A percentile compares a stretch with the other conserved stretches of the same genome.
Evolutionary conservation across 1,140 invertebrate genomes (phyloP).

Genomic region (Mylabris phalerata): DNA sequence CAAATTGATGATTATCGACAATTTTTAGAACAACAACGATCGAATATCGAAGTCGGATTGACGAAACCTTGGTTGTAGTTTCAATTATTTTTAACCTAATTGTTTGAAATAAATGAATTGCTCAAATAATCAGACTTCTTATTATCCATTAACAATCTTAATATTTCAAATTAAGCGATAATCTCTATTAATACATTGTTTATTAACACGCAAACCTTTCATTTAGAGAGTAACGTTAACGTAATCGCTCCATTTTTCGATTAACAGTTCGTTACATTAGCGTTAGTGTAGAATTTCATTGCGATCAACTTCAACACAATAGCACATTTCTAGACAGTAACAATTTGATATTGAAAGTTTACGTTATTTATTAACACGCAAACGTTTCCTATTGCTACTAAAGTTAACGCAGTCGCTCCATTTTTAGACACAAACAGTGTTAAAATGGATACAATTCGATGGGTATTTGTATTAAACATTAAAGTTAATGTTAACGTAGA

Average conservation of each 20-base stretch:
- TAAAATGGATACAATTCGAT: slow-evolving; percentile 25
- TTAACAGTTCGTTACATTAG: slow-evolving; percentile 37
- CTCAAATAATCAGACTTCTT: no score
- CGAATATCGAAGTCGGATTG: slow-evolving; percentile 30
- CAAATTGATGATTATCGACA: slow-evolving; percentile 23
- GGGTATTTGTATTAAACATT: not conserved
- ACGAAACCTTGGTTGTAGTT: slow-evolving; percentile 36
- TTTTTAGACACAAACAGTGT: slow-evolving; percentile 32
- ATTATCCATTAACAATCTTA: no score
- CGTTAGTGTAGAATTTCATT: not conserved
- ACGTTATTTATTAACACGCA: slow-evolving; percentile 56
- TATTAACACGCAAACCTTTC: slow-evolving; percentile 61
- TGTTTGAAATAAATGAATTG: no score
- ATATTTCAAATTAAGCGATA: no score
- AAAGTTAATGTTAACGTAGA: not conserved
- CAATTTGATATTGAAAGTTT: not conserved
- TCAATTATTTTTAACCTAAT: no score
- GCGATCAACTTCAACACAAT: not conserved
- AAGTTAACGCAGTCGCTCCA: slow-evolving; percentile 51
- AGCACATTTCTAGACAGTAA: slow-evolving; percentile 31
- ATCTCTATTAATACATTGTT: slow-evolving; percentile 39
- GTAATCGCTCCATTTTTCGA: slow-evolving; percentile 46
- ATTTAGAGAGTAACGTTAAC: slow-evolving; percentile 53
- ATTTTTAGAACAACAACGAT: slow-evolving; percentile 23
- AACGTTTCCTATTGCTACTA: slow-evolving; percentile 57